Evolutionary conservation across 2,113 vertebrate genomes (phyloP).

Genomic region (Piaya cayana): DNA sequence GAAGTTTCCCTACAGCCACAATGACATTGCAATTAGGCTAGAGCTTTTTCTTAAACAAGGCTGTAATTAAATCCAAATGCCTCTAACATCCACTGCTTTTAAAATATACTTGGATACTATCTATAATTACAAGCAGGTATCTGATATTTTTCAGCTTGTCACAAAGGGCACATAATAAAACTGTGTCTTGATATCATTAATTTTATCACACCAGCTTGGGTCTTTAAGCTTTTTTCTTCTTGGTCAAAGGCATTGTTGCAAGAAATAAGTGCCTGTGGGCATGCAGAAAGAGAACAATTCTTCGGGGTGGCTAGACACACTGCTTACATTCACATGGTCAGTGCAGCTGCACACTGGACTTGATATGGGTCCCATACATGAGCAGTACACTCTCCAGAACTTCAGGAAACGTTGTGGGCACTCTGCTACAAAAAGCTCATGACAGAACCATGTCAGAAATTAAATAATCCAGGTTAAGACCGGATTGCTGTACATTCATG

Average conservation of each 20-base stretch:
- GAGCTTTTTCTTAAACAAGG: neutral
- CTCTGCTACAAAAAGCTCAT: fast-evolving
- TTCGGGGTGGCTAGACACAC: neutral
- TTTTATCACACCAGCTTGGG: neutral
- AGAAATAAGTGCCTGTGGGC: neutral
- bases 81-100: neutral
- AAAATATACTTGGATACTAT: neutral
- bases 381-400: fast-evolving
- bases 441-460: neutral
- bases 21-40: neutral
- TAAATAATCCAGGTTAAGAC: neutral
- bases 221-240: neutral
- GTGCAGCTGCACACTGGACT: neutral
- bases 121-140: neutral
- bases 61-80: neutral
- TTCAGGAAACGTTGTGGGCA: neutral
- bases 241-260: neutral
- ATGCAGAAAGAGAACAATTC: neutral
- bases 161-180: neutral
- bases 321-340: fast-evolving
- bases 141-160: neutral
- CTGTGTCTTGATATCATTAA: neutral
- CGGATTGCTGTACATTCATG: neutral
- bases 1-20: neutral
- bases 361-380: fast-evolving